Percentiles rank a stretch among this genome's conserved stretches.
Evolutionary conservation across 2,797 vertebrate species (phyloP).

Genomic region (Gallirallus australis): DNA sequence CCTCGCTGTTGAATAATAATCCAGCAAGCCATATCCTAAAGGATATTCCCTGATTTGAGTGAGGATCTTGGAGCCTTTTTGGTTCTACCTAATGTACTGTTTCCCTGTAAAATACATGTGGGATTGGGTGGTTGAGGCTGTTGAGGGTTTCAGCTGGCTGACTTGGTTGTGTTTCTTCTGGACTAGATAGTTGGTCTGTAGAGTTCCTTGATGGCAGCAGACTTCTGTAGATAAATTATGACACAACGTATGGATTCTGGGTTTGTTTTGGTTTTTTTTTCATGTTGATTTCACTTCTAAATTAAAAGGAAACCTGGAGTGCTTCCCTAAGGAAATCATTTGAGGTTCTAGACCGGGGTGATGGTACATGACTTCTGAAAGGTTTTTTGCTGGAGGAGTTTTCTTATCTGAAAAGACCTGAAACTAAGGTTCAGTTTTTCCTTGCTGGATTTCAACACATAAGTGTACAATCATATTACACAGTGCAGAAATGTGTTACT

Average conservation of each 20-base stretch:
- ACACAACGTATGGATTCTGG: rapidly evolving
- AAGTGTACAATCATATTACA: not conserved
- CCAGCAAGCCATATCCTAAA: not conserved
- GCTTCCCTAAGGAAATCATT: not conserved
- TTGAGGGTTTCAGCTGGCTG: not conserved
- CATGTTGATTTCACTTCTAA: not conserved
- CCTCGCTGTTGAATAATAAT: not conserved
- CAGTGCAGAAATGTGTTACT: not conserved
- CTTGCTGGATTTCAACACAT: not conserved
- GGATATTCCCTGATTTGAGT: not conserved
- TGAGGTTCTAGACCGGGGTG: not conserved
- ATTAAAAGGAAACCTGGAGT: not conserved
- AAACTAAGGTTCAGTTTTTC: not conserved
- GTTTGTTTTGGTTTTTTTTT: not conserved
- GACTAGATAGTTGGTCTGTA: not conserved
- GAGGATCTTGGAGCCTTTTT: not conserved
- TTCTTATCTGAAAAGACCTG: not conserved
- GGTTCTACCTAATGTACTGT: rapidly evolving
- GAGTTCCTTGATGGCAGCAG: not conserved
- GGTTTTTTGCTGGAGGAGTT: not conserved
- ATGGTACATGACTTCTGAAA: not conserved
- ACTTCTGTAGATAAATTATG: rapidly evolving
- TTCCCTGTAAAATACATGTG: not conserved
- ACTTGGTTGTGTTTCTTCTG: not conserved
- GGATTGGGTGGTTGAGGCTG: not conserved